Base-by-base conservation (phyloP, 2,113 vertebrate genomes). In the Fregata magnificens region DNA sequence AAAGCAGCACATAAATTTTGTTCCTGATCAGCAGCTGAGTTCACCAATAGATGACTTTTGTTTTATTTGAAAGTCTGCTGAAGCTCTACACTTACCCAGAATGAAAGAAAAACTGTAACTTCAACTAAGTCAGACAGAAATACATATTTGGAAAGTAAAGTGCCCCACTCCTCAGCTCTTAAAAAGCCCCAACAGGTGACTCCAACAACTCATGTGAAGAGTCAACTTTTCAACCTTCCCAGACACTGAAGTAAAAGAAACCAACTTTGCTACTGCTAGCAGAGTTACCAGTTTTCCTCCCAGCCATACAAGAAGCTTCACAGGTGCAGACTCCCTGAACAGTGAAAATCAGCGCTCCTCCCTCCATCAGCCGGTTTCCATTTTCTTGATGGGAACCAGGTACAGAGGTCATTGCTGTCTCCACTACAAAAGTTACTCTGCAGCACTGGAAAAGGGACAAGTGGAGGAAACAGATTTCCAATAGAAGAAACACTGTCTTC, bases 291-390 rank as follows among this genome's bases (percentile, higher is more conserved):
- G 72, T 12, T 82, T 80, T 22, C 36, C 21, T 56, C 25, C 11
- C 70, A 18, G 2, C 55, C 49, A 24, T 1, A 16, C 31, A 34
- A 28, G 52, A 66, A 31, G 55, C 32, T 28, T 8, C 17, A 4
- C 1, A 19, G 49, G 9, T 2, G 2, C 65, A 10, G 25, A 9
- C 17, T 34, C 4, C 29, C 9, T 2, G 1, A 14, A 49, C 34
- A 21, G 29, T 3, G 42, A 21, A 17, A 73, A 32, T 10, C 11
- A 3, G 45, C 0, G 1, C 25, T 52, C 29, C 42, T 31, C 50
- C 11, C 52, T 29, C 32, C 28, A 2, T 3, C 81, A 6, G 7
- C 6, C 8, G 0, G 3, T 9, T 40, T 5, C 84, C 32, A 15
- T 2, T 9, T 8, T 10, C 65, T 28, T 20, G 20, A 17, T 1